phyloP scores from a whole-genome alignment of 2,888 invertebrate species.

The Tiliacea citrago region DNA sequence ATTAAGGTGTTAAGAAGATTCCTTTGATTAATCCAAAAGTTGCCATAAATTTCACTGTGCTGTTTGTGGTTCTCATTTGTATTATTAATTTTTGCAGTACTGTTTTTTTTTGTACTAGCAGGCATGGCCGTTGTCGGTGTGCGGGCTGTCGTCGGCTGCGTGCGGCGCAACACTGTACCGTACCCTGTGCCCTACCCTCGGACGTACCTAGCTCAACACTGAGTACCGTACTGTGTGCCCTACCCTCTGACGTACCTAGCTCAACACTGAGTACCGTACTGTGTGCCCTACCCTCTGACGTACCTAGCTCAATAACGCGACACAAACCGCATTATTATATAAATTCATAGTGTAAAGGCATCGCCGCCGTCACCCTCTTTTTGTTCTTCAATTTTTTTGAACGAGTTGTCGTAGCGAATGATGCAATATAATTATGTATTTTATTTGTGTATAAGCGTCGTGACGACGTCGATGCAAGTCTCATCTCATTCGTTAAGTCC shows the following conservation, averaged over 20 bases:
- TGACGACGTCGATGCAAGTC: constrained; percentile 65
- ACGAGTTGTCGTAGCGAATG: constrained; percentile 58
- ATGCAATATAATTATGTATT: constrained; percentile 67
- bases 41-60: too few species aligned
- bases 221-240: too few species aligned
- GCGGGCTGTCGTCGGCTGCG: constrained; percentile 32
- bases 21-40: too few species aligned
- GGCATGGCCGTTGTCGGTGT: neutral
- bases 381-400: constrained; percentile 55
- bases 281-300: constrained; percentile 36
- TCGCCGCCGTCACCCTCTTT: constrained; percentile 57
- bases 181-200: too few species aligned
- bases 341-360: constrained; percentile 75
- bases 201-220: too few species aligned
- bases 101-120: too few species aligned
- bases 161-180: too few species aligned
- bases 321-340: constrained; percentile 74
- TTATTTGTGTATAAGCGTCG: constrained; percentile 58
- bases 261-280: too few species aligned
- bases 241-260: too few species aligned
- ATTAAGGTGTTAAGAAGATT: too few species aligned
- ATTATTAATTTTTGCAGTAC: too few species aligned
- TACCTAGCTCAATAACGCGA: constrained; percentile 59
- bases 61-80: too few species aligned
- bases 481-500: constrained; percentile 74